Evolutionary conservation across 2,888 invertebrate genomes (phyloP), one percentile per base, ranked within the genome.

Genomic region (Parnassius apollo): DNA sequence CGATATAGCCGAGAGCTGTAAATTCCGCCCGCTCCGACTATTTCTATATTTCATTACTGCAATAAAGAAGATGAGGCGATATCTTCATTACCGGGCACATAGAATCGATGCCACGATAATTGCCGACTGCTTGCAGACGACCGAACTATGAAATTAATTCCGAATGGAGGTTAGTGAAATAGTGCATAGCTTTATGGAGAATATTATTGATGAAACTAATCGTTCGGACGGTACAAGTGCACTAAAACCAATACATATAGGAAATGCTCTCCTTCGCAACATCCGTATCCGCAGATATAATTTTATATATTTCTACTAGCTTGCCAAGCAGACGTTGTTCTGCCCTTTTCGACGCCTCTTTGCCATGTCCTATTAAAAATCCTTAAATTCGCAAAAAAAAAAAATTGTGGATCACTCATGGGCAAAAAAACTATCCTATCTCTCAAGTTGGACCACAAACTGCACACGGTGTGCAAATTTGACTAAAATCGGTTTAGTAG

Each of bases 11-110:
- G 61, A 63, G 63, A 49, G 66, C 65, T 58, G 67, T 70, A 70
- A 70, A 70, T 69, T 68, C 65, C 64, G 46, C 67, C 65, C 66
- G 69, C 66, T 70, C 66, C 64, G 75, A 74, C 71, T 71, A 76
- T 74, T 76, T 75, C 73, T 73, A 78, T 75, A 79, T 75, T 79
- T 78, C 75, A 78, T 80, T 80, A 83, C 80, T 78, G 81, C 81
- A 83, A 81, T 78, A 80, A 79, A 81, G 77, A 77, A 78, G 83
- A 82, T 78, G 75, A 73, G 75, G 66, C 75, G 82, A 86, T 86
- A 84, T 86, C 83, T 88, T 86, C 85, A 86, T 88, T 86, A 86
- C 76, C 66, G 73, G 67, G 77, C 79, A 76, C 75, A 73, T 75
- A 76, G 75, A 77, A 85, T 83, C 80, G 82, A 80, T 80, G 81